A percentile compares a stretch with the other conserved stretches of the same genome.
Conservation (phyloP, 30 jellyfish, hydroid and myxozoan genomes). For the Hydra vulgaris region DNA sequence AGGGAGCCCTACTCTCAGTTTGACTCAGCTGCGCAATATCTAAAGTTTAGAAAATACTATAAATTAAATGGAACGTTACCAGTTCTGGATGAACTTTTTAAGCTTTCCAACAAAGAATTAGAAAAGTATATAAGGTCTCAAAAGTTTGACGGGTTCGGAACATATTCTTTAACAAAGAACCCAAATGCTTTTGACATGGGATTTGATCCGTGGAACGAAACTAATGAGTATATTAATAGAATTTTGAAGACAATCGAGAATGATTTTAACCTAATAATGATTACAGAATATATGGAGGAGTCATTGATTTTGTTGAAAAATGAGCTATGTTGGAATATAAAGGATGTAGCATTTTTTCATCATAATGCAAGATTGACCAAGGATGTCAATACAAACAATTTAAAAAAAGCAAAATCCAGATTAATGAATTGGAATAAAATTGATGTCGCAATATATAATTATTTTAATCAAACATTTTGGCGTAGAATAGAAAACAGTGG, state of each 20-base stretch:
- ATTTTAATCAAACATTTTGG: slow-evolving; percentile 20
- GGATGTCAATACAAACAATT: slow-evolving; percentile 3
- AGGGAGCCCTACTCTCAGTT: slow-evolving; percentile 26
- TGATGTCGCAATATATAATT: neutral
- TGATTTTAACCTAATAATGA: slow-evolving; percentile 18
- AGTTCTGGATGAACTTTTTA: slow-evolving; percentile 12
- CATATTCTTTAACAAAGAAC: slow-evolving; percentile 3
- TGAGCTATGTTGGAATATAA: slow-evolving; percentile 21
- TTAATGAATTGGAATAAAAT: slow-evolving; percentile 3
- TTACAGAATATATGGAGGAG: slow-evolving; percentile 20
- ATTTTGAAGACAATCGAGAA: slow-evolving; percentile 1
- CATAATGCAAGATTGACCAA: slow-evolving; percentile 6
- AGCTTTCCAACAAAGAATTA: slow-evolving; percentile 1
- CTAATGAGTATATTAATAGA: neutral
- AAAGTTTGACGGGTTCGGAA: neutral
- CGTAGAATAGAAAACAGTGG: slow-evolving; percentile 6
- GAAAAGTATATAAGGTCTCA: neutral
- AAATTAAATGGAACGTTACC: neutral
- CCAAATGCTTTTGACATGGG: slow-evolving; percentile 31
- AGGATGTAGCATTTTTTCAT: slow-evolving; percentile 13
- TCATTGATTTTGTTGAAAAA: slow-evolving; percentile 16
- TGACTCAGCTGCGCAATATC: slow-evolving; percentile 28
- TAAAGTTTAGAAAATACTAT: neutral
- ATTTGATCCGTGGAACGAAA: slow-evolving; percentile 16
- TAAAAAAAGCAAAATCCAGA: neutral